phyloP scores from a whole-genome alignment of 2,888 invertebrate species.

The Abrostola triplasia region DNA sequence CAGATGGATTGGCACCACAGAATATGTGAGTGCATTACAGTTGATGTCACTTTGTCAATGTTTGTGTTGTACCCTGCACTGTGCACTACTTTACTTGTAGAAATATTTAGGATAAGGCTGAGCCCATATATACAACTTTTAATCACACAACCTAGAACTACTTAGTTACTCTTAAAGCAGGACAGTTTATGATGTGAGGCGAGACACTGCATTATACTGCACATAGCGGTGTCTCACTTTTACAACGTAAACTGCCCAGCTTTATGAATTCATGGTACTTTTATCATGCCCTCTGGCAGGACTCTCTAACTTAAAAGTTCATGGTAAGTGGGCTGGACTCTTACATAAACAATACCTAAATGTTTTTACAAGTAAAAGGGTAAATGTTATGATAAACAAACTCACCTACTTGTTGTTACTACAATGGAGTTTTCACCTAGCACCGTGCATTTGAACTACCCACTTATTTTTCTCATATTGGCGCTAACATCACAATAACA shows the following conservation, averaged over 20 bases:
- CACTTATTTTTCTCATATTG: background rate
- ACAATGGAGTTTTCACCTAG: background rate
- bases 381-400: background rate
- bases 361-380: background rate
- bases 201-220: too few species aligned
- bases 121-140: too few species aligned
- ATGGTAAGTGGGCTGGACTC: too few species aligned
- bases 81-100: slow-evolving; percentile 15
- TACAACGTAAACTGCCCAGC: too few species aligned
- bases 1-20: slow-evolving; percentile 53
- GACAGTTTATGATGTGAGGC: too few species aligned
- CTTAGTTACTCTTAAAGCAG: too few species aligned
- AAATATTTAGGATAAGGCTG: slow-evolving; percentile 1
- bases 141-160: too few species aligned
- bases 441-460: background rate
- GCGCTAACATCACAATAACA: too few species aligned
- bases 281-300: too few species aligned
- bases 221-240: too few species aligned
- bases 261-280: too few species aligned
- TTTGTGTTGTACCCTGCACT: slow-evolving; percentile 50
- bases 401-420: background rate
- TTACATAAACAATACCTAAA: background rate
- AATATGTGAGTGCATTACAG: slow-evolving; percentile 54
- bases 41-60: slow-evolving; percentile 33
- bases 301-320: too few species aligned